Percentiles rank a stretch among this genome's conserved stretches.
Conservation (phyloP, 2,888 invertebrate species). For the Pocota personata region DNA sequence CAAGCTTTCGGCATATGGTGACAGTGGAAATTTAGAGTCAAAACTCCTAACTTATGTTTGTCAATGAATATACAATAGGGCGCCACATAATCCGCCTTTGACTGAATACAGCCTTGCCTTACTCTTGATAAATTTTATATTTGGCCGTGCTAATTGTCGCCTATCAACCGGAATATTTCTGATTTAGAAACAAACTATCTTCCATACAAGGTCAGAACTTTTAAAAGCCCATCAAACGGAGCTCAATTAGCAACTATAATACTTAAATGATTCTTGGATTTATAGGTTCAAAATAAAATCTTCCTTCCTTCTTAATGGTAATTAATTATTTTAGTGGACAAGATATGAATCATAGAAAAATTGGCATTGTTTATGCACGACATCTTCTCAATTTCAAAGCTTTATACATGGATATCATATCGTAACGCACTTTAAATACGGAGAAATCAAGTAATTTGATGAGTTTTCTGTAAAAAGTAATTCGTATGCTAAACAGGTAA, state of each 20-base stretch:
- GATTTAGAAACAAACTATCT: neutral
- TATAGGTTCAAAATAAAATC: neutral
- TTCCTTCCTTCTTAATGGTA: neutral
- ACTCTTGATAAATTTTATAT: too few species aligned
- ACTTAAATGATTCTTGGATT: neutral
- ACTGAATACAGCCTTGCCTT: too few species aligned
- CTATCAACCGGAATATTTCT: too few species aligned
- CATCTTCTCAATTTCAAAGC: neutral
- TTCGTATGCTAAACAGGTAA: neutral
- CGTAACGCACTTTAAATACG: neutral
- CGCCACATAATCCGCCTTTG: too few species aligned
- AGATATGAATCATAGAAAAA: neutral
- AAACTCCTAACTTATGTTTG: too few species aligned
- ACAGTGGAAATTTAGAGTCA: too few species aligned
- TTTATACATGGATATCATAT: neutral
- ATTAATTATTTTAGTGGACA: neutral
- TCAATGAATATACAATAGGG: too few species aligned
- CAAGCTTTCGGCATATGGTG: too few species aligned
- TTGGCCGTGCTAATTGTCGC: too few species aligned
- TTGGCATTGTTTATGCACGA: neutral
- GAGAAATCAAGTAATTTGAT: neutral
- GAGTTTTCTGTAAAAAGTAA: neutral
- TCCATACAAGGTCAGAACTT: neutral
- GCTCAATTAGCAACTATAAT: neutral
- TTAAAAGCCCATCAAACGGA: neutral